phyloP scores from a whole-genome alignment of 30 jellyfish, hydroid and myxozoan genomes.

The Nemopilema nomurai region DNA sequence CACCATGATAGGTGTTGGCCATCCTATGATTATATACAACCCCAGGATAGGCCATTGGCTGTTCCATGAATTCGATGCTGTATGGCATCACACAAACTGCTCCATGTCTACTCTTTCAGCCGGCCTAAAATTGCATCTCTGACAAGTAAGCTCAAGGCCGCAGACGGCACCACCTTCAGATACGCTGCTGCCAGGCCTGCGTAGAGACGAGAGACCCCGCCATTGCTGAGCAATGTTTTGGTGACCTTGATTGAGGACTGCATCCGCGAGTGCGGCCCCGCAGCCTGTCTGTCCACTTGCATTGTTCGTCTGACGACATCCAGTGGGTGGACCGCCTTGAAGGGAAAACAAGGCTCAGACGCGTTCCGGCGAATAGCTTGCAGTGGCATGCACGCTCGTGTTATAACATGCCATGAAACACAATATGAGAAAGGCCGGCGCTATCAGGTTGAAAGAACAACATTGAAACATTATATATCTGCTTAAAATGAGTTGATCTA shows the following conservation, averaged over 20 bases:
- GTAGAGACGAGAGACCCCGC: constrained; percentile 76
- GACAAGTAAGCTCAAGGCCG: constrained; percentile 74
- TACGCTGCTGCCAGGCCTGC: constrained; percentile 91
- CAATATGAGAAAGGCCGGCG: no score
- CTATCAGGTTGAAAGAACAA: no score
- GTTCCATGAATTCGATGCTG: not conserved
- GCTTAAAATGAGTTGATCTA: no score
- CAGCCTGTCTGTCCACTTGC: constrained; percentile 73
- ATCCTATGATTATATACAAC: no score
- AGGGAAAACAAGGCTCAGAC: no score
- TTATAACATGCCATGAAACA: no score
- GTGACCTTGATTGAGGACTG: constrained; percentile 39
- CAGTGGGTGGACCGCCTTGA: constrained; percentile 81
- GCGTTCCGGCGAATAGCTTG: no score
- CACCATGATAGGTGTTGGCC: no score
- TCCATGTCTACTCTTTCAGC: constrained; percentile 34
- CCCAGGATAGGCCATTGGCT: no score
- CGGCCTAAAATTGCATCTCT: constrained; percentile 81
- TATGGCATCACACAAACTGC: not conserved
- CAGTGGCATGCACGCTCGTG: no score
- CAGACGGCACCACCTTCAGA: constrained; percentile 88
- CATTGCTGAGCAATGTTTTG: constrained; percentile 48
- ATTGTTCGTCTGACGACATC: constrained; percentile 87
- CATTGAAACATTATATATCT: no score
- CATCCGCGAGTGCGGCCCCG: not conserved